A percentile compares a stretch with the other conserved stretches of the same genome.
Evolutionary conservation across 1,140 invertebrate genomes (phyloP).

Genomic region (Panulirus ornatus): DNA sequence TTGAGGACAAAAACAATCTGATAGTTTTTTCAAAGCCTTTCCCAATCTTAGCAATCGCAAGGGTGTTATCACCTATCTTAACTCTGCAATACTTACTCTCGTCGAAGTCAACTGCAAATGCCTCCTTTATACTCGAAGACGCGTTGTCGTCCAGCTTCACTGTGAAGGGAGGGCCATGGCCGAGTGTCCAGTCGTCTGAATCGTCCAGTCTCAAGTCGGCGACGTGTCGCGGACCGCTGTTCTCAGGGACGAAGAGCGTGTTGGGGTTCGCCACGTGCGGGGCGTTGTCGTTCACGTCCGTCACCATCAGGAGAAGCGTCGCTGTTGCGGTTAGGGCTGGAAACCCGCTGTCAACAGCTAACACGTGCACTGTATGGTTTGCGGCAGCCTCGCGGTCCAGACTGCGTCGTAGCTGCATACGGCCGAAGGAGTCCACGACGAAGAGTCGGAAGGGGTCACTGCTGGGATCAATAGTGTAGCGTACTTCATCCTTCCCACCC

Average conservation of each 20-base stretch:
- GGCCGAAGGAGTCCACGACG: conserved; percentile 88
- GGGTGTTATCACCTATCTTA: too few relatives aligned
- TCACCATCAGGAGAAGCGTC: conserved; percentile 88
- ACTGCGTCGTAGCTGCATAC: conserved; percentile 82
- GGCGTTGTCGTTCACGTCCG: conserved; percentile 94
- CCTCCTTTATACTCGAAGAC: conserved; percentile 25
- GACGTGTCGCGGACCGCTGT: conserved; percentile 37
- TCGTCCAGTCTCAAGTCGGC: conserved; percentile 52
- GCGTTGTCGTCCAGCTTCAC: conserved; percentile 45
- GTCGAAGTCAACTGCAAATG: conserved; percentile 54
- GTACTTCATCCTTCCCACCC: conserved; percentile 87
- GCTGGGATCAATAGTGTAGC: conserved; percentile 86
- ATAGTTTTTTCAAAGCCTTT: too few relatives aligned
- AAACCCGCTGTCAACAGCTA: conserved; percentile 79
- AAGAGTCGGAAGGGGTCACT: conserved; percentile 86
- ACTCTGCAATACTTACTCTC: conserved; percentile 18
- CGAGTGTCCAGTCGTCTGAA: conserved; percentile 57
- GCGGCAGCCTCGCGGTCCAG: conserved; percentile 76
- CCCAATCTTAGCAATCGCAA: too few relatives aligned
- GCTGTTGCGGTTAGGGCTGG: conserved; percentile 79
- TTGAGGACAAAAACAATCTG: neutral
- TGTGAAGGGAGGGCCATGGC: conserved; percentile 63
- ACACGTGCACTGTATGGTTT: conserved; percentile 80
- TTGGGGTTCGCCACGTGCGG: conserved; percentile 79
- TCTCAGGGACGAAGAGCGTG: conserved; percentile 52